These are phyloP conservation scores for Brachyptera putata DNA, from an alignment of 2,888 invertebrate species.

Conservation along the genomic window DNA sequence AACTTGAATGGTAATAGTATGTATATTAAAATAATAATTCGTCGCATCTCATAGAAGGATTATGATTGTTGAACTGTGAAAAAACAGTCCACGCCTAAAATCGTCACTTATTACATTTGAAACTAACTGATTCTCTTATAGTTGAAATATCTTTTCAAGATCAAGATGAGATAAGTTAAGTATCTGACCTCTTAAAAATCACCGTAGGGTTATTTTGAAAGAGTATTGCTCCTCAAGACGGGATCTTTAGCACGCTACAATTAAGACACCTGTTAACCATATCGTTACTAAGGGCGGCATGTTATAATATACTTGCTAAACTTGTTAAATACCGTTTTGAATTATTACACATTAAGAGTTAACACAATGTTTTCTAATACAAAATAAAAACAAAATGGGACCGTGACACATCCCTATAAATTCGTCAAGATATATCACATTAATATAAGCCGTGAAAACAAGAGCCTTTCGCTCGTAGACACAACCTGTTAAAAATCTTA, in stretches of 20 bases:
- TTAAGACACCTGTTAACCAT: conserved; percentile 8
- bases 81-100: conserved; percentile 4
- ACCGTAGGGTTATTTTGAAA: background rate
- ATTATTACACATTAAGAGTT: background rate
- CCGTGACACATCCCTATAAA: conserved; percentile 24
- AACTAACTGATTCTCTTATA: too few relatives aligned
- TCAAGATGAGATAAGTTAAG: too few relatives aligned
- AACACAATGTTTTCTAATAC: background rate
- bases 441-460: background rate
- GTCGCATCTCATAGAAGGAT: too few relatives aligned
- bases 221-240: too few relatives aligned
- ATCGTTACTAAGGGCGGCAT: background rate
- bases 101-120: too few relatives aligned
- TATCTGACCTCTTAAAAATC: too few relatives aligned
- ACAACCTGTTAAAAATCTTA: conserved; percentile 24
- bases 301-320: background rate
- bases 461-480: background rate
- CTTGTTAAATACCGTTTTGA: conserved; percentile 4
- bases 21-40: too few relatives aligned
- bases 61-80: conserved; percentile 1
- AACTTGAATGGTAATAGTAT: too few relatives aligned
- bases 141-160: too few relatives aligned
- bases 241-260: background rate
- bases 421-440: conserved; percentile 18
- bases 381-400: background rate